Conservation (phyloP, 2,888 invertebrate species). For the Scelioninae gen. 1 region DNA sequence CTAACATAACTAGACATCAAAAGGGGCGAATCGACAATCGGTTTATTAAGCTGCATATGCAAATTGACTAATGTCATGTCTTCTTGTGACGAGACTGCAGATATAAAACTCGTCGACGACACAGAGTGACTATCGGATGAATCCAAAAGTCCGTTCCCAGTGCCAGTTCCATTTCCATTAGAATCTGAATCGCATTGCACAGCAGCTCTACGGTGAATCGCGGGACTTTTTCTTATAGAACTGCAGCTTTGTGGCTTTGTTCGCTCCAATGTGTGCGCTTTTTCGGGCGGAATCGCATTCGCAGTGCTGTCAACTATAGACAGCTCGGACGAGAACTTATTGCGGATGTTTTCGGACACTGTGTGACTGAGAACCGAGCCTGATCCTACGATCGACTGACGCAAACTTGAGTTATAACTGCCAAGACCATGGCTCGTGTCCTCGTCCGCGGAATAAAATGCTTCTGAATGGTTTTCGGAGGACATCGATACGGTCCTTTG, state of each 20-base stretch:
- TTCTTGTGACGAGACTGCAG: slow-evolving; percentile 96
- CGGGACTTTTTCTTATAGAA: slow-evolving; percentile 75
- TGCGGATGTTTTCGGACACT: slow-evolving; percentile 83
- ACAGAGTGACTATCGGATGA: slow-evolving; percentile 92
- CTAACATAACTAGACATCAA: slow-evolving; percentile 97
- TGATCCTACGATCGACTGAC: slow-evolving; percentile 88
- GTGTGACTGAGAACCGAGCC: slow-evolving; percentile 83
- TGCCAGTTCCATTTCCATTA: slow-evolving; percentile 75
- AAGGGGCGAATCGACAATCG: slow-evolving; percentile 96
- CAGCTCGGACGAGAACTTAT: slow-evolving; percentile 86
- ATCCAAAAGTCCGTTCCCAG: slow-evolving; percentile 82
- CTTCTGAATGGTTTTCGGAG: slow-evolving; percentile 95
- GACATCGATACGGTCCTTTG: slow-evolving; percentile 94
- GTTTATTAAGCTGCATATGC: slow-evolving; percentile 96
- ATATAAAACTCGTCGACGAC: slow-evolving; percentile 94
- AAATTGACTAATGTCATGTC: slow-evolving; percentile 96
- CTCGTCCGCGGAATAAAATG: slow-evolving; percentile 97
- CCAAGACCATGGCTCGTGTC: slow-evolving; percentile 88
- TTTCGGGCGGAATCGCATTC: slow-evolving; percentile 76
- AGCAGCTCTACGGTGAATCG: slow-evolving; percentile 72
- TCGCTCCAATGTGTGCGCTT: slow-evolving; percentile 82
- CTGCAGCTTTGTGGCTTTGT: slow-evolving; percentile 75
- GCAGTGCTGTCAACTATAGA: slow-evolving; percentile 84
- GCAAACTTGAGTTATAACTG: slow-evolving; percentile 88
- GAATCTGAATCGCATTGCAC: slow-evolving; percentile 71